Conservation (phyloP, 2,797 vertebrate genomes). For the Merluccius polli region DNA sequence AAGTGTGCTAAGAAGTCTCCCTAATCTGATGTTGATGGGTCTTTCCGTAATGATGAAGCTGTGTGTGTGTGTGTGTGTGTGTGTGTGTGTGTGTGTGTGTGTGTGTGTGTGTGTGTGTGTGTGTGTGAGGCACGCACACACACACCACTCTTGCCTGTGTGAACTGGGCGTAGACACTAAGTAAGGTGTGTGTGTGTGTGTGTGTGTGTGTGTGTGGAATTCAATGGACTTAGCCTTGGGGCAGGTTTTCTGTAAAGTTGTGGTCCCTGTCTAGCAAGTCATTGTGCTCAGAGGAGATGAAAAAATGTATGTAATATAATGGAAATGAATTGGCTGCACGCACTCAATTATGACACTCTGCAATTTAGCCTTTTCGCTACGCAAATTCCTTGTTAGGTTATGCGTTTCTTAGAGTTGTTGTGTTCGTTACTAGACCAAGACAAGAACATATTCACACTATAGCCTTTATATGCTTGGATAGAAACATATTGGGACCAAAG, state of each 20-base stretch:
- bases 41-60: too few relatives aligned
- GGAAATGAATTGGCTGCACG: background rate
- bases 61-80: constrained; percentile 6
- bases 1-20: constrained; percentile 20
- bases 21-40: constrained; percentile 29
- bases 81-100: constrained; percentile 7
- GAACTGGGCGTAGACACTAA: background rate
- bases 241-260: constrained; percentile 31
- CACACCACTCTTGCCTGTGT: background rate
- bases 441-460: background rate
- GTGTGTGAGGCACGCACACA: constrained; percentile 16
- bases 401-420: background rate
- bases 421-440: background rate
- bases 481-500: background rate
- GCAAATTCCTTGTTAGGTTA: background rate
- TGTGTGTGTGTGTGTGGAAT: constrained; percentile 35
- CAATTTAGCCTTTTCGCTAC: background rate
- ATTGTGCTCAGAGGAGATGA: background rate
- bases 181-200: background rate
- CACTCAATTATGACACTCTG: background rate
- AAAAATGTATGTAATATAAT: background rate
- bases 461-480: background rate
- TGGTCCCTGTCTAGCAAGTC: background rate
- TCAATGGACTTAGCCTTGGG: constrained; percentile 44
- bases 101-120: constrained; percentile 36